Evolutionary conservation across 2,888 invertebrate species (phyloP).

Genomic region (Craniophora ligustri): DNA sequence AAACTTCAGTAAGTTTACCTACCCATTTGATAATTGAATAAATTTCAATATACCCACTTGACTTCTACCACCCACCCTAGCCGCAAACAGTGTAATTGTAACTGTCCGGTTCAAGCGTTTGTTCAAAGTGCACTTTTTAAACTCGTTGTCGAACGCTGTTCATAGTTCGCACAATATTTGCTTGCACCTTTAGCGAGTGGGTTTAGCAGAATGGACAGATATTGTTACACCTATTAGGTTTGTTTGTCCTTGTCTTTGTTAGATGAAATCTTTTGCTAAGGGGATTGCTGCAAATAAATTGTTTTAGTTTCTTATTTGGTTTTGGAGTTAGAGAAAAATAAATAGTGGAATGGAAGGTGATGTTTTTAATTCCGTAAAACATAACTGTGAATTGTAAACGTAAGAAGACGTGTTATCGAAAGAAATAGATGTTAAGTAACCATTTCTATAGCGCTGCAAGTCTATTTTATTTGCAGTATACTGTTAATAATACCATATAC

Average conservation of each 20-base stretch:
- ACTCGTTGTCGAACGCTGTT: conserved; percentile 47
- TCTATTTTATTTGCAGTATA: too few species aligned
- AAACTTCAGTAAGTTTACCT: neutral
- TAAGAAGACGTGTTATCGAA: too few species aligned
- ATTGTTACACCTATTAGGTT: conserved; percentile 59
- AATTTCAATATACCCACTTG: conserved; percentile 15
- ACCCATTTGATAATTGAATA: conserved; percentile 1
- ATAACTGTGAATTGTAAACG: too few species aligned
- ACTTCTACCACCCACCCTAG: neutral
- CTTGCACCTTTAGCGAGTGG: conserved; percentile 58
- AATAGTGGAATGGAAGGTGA: neutral
- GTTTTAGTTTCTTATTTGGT: conserved; percentile 34
- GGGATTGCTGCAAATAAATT: conserved; percentile 42
- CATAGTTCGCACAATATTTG: conserved; percentile 54
- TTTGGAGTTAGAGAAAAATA: conserved; percentile 1
- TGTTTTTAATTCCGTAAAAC: too few species aligned
- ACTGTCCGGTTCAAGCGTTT: conserved; percentile 41
- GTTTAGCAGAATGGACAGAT: conserved; percentile 54
- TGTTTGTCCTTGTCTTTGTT: conserved; percentile 45
- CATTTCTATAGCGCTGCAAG: too few species aligned
- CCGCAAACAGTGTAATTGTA: conserved; percentile 31
- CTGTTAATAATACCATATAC: too few species aligned
- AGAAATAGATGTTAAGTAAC: too few species aligned
- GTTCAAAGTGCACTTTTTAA: conserved; percentile 54
- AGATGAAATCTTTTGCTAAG: conserved; percentile 37